Base-by-base conservation (phyloP, 2,797 vertebrate species). In the Rhadinocentrus ornatus region DNA sequence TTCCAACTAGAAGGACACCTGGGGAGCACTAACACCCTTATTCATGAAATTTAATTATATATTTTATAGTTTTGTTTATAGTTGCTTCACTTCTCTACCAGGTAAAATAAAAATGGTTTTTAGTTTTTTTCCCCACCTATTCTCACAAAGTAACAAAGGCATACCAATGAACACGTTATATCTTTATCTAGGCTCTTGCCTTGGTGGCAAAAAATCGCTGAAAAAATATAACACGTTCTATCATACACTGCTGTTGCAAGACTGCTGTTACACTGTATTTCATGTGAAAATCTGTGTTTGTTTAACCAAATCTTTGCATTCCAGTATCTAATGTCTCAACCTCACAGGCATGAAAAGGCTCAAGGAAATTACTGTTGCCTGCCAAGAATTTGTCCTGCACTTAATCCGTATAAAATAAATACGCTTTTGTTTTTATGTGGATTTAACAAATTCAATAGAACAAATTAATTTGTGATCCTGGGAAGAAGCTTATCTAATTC, bases 401-500 rank as follows among this genome's bases (percentile, higher is more conserved):
- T 35, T n/a, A 57, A 57, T 32, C 10, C 41, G 3, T 32, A 32
- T 44, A 63, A 48, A 27, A 63, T 13, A 61, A 54, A 35, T 69
- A 22, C 26, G 26, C 26, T 46, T 56, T 56, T 27, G 20, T 24
- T 22, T 70, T 48, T 20, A 46, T 26, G 31, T 58, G 60, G 34
- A 27, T 71, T 11, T 41, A 64, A 57, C 22, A 58, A 64, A 55
- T 8, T 27, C 13, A 20, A 27, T 66, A 20, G n/a, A 32, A 67
- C 1, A n/a, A 66, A 24, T 53, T 55, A 34, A 27, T 50, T 9
- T 29, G 13, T 16, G 18, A 44, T 31, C 22, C 41, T 44, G n/a
- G 10, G 46, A 35, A 57, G 50, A 27, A 7, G 26, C 24, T 64
- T 24, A 62, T 60, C 39, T 10, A 50, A 53, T 10, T 56, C 32